Percentiles rank a stretch among this genome's conserved stretches.
Evolutionary conservation across 2,888 invertebrate species (phyloP).

Genomic region (Agrilus biguttatus): DNA sequence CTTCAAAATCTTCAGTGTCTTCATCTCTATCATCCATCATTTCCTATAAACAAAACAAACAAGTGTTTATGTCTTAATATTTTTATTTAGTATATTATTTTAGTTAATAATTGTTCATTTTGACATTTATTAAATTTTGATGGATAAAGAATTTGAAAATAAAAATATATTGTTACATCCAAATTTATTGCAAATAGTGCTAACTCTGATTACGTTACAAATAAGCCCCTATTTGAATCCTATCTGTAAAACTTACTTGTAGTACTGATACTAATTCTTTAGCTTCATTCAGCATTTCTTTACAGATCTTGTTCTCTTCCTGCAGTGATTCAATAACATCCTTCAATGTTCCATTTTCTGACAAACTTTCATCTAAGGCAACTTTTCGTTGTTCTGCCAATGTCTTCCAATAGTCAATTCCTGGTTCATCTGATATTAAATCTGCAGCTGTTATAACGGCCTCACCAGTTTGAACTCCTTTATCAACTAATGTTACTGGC

Average conservation of each 20-base stretch:
- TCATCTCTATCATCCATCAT: constrained; percentile 41
- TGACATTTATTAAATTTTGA: no score
- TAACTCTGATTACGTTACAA: constrained; percentile 2
- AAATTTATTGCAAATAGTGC: no score
- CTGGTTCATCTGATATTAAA: constrained; percentile 51
- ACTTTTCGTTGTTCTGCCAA: constrained; percentile 59
- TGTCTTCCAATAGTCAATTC: constrained; percentile 62
- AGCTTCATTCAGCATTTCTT: constrained; percentile 62
- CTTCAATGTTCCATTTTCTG: constrained; percentile 51
- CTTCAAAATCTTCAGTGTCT: constrained; percentile 19
- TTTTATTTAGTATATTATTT: no score
- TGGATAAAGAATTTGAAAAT: no score
- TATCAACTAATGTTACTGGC: constrained; percentile 38
- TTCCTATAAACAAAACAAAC: constrained; percentile 37
- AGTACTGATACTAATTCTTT: constrained; percentile 60
- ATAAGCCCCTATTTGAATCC: background rate
- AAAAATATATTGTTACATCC: no score
- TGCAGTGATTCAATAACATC: constrained; percentile 30
- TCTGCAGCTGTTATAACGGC: constrained; percentile 49
- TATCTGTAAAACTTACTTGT: constrained; percentile 35
- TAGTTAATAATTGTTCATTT: no score
- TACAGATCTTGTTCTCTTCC: constrained; percentile 51
- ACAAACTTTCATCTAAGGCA: constrained; percentile 55
- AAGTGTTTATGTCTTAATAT: no score
- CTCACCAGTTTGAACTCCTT: constrained; percentile 45